Evolutionary conservation across 2,888 invertebrate species (phyloP), one percentile per base, ranked within the genome.

Genomic region (Lasioglossum malachurum): DNA sequence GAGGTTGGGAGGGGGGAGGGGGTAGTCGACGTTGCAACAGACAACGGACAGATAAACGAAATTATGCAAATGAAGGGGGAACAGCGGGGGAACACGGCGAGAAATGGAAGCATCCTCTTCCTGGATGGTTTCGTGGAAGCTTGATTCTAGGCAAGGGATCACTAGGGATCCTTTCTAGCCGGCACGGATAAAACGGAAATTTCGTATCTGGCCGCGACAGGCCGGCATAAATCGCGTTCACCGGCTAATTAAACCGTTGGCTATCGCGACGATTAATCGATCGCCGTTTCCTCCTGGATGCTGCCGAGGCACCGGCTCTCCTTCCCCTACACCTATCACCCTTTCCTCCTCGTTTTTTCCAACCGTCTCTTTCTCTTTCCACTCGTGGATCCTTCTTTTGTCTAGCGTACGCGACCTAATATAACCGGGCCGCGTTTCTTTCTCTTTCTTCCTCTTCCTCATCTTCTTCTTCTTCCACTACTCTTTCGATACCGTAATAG

Each of bases 201-300:
- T 92, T 92, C 87, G 84, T 88, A 86, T 90, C 89, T 88, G 87
- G 84, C 87, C 88, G 75, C 79, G 76, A 74, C 78, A 82, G 83
- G 74, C 83, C 81, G 74, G 84, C 86, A 92, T 90, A 91, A 93
- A 92, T 92, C 91, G 87, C 91, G 87, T 80, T 89, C 84, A 82
- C 84, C 90, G 88, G 91, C 90, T 93, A 94, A 94, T 94, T 93
- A 93, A 94, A 93, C 92, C 92, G 90, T 93, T 93, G 92, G 90
- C 90, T 93, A 93, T 93, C 93, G 91, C 90, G 87, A 90, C 93
- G 92, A 93, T 94, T 93, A 92, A 93, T 93, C 94, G 91, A 93
- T 92, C 92, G 92, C 83, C 90, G 87, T 91, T 90, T 89, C 88
- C 87, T 91, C 72, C 82, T 87, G 84, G 86, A 86, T 82, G 81